Evolutionary conservation across 2,113 vertebrate genomes (phyloP).

Genomic region (Pterocles orientalis): DNA sequence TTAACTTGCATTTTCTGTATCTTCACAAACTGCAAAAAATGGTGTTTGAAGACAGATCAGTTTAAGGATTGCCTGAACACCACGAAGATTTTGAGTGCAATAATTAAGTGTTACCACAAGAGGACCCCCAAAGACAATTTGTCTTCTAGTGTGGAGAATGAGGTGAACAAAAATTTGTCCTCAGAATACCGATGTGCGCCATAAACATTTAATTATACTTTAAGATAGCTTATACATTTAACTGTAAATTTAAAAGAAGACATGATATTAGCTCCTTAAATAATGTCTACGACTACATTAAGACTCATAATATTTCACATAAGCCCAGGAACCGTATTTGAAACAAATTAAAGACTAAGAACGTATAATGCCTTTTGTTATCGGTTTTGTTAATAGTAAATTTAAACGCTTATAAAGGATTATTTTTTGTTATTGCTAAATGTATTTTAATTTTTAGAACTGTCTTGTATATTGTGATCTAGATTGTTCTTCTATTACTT

Average conservation of each 20-base stretch:
- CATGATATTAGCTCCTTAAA: not conserved
- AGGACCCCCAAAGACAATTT: conserved; percentile 72
- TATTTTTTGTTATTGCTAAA: not conserved
- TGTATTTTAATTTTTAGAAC: not conserved
- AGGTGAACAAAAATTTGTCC: not conserved
- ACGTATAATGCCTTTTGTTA: not conserved
- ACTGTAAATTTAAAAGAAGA: not conserved
- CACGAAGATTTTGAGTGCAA: not conserved
- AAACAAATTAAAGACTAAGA: not conserved
- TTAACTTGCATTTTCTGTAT: not conserved
- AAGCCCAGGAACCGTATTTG: not conserved
- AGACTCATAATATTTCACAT: not conserved
- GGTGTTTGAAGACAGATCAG: not conserved
- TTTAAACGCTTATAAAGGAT: not conserved
- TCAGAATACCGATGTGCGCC: not conserved
- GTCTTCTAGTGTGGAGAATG: not conserved
- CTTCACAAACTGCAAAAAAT: not conserved
- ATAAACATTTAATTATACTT: not conserved
- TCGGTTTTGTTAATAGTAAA: not conserved
- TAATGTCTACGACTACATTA: not conserved
- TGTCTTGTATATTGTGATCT: not conserved
- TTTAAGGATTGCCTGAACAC: not conserved
- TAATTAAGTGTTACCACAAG: conserved; percentile 60
- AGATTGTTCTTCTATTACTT: not conserved
- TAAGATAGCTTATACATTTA: not conserved